A percentile compares a stretch with the other conserved stretches of the same genome.
Conservation (phyloP, 2,888 invertebrate species). For the Mycalesis mineus region DNA sequence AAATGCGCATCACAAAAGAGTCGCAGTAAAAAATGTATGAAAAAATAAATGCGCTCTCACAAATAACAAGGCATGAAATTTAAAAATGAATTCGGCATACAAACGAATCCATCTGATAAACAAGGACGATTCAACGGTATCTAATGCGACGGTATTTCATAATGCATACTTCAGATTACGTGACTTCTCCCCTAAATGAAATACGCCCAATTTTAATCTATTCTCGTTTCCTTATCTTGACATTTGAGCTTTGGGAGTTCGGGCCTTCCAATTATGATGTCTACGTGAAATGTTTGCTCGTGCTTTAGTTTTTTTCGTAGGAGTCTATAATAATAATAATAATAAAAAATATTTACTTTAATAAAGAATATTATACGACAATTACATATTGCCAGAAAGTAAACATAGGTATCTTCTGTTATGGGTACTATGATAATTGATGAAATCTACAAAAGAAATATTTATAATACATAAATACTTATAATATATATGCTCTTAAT, state of each 20-base stretch:
- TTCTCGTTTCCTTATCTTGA: slow-evolving; percentile 12
- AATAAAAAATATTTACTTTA: too few species aligned
- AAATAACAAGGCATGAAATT: slow-evolving; percentile 5
- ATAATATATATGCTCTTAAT: too few species aligned
- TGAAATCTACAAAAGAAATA: too few species aligned
- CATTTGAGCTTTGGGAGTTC: neutral
- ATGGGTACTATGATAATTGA: too few species aligned
- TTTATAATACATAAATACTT: too few species aligned
- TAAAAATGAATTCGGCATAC: slow-evolving; percentile 6
- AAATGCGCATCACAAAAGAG: neutral
- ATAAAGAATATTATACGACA: too few species aligned
- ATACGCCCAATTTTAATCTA: slow-evolving; percentile 14
- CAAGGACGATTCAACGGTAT: slow-evolving; percentile 6
- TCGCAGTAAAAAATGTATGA: neutral
- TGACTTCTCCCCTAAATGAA: slow-evolving; percentile 4
- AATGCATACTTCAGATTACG: slow-evolving; percentile 11
- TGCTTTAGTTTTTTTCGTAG: neutral
- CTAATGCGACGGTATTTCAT: slow-evolving; percentile 9
- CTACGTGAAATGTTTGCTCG: neutral
- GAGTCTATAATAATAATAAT: too few species aligned
- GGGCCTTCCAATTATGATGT: neutral
- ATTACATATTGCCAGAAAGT: too few species aligned
- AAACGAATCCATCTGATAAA: slow-evolving; percentile 11
- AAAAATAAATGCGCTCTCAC: neutral
- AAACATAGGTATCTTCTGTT: too few species aligned